Evolutionary conservation across 1,140 invertebrate species (phyloP).

Genomic region (Bombus affinis): DNA sequence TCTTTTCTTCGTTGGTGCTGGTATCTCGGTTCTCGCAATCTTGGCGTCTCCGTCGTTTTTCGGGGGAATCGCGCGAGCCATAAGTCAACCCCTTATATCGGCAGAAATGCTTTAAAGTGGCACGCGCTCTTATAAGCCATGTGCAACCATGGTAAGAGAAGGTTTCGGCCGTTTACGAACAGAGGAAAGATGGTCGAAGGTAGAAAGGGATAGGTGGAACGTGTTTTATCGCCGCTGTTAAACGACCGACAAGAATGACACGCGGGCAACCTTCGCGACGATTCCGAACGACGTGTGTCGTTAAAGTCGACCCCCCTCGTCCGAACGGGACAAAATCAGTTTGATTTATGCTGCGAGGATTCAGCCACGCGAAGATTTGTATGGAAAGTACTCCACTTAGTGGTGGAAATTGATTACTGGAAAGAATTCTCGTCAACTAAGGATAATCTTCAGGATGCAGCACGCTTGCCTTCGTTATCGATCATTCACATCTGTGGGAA

Average conservation of each 20-base stretch:
- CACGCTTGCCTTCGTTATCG: background rate
- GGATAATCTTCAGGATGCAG: too few species aligned
- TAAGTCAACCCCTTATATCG: constrained; percentile 81
- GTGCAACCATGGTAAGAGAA: background rate
- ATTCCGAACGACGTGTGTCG: constrained; percentile 17
- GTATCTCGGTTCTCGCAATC: constrained; percentile 11
- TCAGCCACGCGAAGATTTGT: background rate
- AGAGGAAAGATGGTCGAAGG: background rate
- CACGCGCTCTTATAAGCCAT: constrained; percentile 68
- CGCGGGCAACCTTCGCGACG: constrained; percentile 34
- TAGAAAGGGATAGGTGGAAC: background rate
- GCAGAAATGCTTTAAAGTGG: constrained; percentile 82
- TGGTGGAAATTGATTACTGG: too few species aligned
- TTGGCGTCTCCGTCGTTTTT: constrained; percentile 49
- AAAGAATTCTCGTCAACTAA: too few species aligned
- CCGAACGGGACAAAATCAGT: constrained; percentile 20
- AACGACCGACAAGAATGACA: constrained; percentile 67
- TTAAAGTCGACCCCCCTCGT: constrained; percentile 61
- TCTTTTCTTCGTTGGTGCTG: background rate
- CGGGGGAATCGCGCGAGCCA: constrained; percentile 75
- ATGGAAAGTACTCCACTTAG: background rate
- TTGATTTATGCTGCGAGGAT: constrained; percentile 41
- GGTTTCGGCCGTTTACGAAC: constrained; percentile 22
- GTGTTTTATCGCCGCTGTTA: constrained; percentile 74
- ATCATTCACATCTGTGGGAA: background rate